Conservation (phyloP, 2,888 invertebrate species). For the Apodemia hepburni region DNA sequence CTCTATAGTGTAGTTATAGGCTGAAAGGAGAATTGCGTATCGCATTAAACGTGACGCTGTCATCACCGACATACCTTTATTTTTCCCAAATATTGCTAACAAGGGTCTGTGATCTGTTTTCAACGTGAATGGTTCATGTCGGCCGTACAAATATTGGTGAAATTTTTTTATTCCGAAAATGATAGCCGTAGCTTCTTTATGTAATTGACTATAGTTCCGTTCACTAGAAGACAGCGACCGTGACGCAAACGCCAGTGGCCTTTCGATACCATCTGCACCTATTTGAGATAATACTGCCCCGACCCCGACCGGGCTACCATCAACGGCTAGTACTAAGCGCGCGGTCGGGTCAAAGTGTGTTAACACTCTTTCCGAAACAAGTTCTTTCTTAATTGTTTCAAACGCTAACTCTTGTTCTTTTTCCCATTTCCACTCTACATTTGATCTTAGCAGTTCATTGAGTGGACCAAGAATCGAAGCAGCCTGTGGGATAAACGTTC, state of each 20-base stretch:
- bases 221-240: conserved; percentile 32
- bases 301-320: conserved; percentile 20
- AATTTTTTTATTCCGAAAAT: conserved; percentile 19
- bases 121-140: conserved; percentile 30
- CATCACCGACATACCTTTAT: conserved; percentile 35
- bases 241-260: conserved; percentile 34
- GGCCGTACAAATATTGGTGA: conserved; percentile 23
- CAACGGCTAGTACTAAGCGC: too few relatives aligned
- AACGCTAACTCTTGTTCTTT: background rate
- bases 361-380: too few relatives aligned
- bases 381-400: too few relatives aligned
- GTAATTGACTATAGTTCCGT: conserved; percentile 28
- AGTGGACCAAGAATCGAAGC: too few relatives aligned
- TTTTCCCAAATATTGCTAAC: conserved; percentile 34
- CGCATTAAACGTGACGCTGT: conserved; percentile 35
- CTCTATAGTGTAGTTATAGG: conserved; percentile 37
- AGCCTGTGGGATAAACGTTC: too few relatives aligned
- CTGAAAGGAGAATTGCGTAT: conserved; percentile 35
- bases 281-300: conserved; percentile 27
- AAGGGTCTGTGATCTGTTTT: conserved; percentile 37
- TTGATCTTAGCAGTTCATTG: conserved; percentile 18
- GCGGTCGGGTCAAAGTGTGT: too few relatives aligned
- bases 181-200: conserved; percentile 27
- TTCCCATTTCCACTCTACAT: conserved; percentile 27
- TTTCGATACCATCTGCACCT: conserved; percentile 22